Evolutionary conservation across 2,113 vertebrate genomes (phyloP).

Genomic region (Rhipidura dahli): DNA sequence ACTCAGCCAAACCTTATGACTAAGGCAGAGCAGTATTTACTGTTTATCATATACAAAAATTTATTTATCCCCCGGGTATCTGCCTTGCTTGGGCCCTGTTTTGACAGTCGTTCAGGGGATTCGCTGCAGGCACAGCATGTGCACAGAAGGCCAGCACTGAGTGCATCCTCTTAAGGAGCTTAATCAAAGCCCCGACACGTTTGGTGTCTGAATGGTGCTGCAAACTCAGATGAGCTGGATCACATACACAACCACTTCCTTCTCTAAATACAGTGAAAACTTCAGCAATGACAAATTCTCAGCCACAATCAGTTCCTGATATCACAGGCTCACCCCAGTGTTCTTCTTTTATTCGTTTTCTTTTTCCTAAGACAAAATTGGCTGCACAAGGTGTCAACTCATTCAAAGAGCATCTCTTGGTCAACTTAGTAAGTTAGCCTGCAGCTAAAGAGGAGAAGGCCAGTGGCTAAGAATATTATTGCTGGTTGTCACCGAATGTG

Average conservation of each 20-base stretch:
- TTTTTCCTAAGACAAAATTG: background rate
- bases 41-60: background rate
- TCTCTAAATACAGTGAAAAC: background rate
- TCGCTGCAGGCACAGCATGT: background rate
- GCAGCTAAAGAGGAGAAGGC: background rate
- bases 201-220: background rate
- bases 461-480: background rate
- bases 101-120: background rate
- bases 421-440: background rate
- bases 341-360: background rate
- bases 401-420: background rate
- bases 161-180: background rate
- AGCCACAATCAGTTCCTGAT: background rate
- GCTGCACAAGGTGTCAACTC: background rate
- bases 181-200: background rate
- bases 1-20: background rate
- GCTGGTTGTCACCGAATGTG: background rate
- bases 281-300: background rate
- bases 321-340: background rate
- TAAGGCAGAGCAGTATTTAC: constrained; percentile 16
- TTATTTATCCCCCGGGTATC: background rate
- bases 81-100: background rate
- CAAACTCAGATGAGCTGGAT: background rate
- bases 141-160: background rate
- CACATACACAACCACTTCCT: background rate